Evolutionary conservation across 2,797 vertebrate genomes (phyloP).

Genomic region (Urophycis tenuis): DNA sequence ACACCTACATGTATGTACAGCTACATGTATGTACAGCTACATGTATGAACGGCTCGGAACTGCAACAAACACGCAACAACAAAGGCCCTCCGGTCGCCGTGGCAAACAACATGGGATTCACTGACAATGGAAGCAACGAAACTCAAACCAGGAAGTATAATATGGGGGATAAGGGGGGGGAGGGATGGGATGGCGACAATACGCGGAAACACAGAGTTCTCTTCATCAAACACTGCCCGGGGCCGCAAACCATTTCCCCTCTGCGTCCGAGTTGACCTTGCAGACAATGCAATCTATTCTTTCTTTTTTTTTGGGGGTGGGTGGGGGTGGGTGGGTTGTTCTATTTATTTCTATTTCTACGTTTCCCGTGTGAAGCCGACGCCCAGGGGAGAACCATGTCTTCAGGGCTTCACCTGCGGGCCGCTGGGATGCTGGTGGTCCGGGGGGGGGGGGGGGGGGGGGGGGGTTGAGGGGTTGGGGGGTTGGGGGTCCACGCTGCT

Average conservation of each 20-base stretch:
- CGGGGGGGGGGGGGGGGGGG: no score
- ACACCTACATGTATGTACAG: no score
- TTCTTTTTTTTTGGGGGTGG: conserved; percentile 24
- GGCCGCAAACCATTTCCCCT: conserved; percentile 42
- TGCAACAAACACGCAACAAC: conserved; percentile 15
- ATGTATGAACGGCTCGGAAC: no score
- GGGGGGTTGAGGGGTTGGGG: no score
- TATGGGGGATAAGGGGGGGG: conserved; percentile 9
- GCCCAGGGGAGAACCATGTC: no score
- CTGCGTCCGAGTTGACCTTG: conserved; percentile 39
- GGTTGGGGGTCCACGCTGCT: conserved; percentile 41
- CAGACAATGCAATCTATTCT: conserved; percentile 37
- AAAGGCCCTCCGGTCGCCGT: conserved; percentile 63
- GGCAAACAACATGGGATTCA: background rate
- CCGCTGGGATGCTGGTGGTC: conserved; percentile 4
- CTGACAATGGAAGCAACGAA: conserved; percentile 44
- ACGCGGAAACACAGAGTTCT: conserved; percentile 14
- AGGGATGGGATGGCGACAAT: background rate
- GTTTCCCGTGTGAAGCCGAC: conserved; percentile 36
- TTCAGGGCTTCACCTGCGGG: no score
- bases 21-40: no score
- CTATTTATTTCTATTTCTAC: conserved; percentile 36
- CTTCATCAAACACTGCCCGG: background rate
- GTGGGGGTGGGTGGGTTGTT: no score
- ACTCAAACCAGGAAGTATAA: conserved; percentile 40